Evolutionary conservation across 2,888 invertebrate genomes (phyloP).

Genomic region (Rotaria socialis): DNA sequence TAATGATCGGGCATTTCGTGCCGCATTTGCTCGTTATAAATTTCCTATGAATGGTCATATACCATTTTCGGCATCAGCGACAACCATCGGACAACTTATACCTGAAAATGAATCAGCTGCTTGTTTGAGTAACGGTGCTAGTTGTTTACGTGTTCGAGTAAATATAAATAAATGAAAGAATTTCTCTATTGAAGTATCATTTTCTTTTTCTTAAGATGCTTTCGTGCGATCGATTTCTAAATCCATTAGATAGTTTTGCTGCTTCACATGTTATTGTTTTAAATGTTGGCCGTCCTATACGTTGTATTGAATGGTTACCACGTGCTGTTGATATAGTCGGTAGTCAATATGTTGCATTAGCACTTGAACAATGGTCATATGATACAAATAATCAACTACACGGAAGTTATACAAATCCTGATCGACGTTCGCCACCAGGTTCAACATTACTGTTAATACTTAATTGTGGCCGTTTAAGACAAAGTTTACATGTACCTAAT

Average conservation of each 20-base stretch:
- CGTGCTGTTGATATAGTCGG: slow-evolving; percentile 27
- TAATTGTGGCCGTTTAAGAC: slow-evolving; percentile 31
- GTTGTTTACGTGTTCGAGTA: slow-evolving; percentile 33
- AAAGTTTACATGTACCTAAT: slow-evolving; percentile 29
- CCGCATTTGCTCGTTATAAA: slow-evolving; percentile 31
- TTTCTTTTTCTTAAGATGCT: background rate
- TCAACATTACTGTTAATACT: slow-evolving; percentile 24
- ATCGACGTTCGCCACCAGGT: slow-evolving; percentile 35
- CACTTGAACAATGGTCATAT: slow-evolving; percentile 36
- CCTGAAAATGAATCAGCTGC: slow-evolving; percentile 37
- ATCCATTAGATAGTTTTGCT: slow-evolving; percentile 37
- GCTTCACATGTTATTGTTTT: slow-evolving; percentile 36
- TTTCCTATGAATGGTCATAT: slow-evolving; percentile 20
- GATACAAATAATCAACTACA: slow-evolving; percentile 17
- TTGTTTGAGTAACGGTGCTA: slow-evolving; percentile 33
- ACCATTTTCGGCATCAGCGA: slow-evolving; percentile 28
- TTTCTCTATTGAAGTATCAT: background rate
- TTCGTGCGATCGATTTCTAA: slow-evolving; percentile 20
- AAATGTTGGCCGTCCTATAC: slow-evolving; percentile 15
- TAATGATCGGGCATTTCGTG: slow-evolving; percentile 32
- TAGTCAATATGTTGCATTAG: slow-evolving; percentile 32
- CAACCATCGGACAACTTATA: slow-evolving; percentile 23
- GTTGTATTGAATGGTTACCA: slow-evolving; percentile 34
- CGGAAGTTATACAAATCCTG: background rate
- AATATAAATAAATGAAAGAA: background rate